These are phyloP conservation scores for Drosophila nigricruria DNA, from an alignment of 2,888 invertebrate genomes.

Conservation along the genomic window DNA sequence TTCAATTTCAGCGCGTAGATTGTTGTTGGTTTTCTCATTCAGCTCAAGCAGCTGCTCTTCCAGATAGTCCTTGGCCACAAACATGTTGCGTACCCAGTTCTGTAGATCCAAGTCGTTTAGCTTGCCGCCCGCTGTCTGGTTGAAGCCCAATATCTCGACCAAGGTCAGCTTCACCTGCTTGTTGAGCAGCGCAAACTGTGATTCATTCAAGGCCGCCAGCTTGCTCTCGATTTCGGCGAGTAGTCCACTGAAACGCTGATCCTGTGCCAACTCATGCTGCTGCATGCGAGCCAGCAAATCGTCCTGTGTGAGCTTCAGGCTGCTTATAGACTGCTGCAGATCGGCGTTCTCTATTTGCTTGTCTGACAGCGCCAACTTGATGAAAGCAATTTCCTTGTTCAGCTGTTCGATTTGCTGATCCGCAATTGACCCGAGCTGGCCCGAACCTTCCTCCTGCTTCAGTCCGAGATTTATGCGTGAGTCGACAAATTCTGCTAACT, in stretches of 20 bases:
- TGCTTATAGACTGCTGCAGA: constrained; percentile 79
- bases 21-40: constrained; percentile 85
- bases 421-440: constrained; percentile 20
- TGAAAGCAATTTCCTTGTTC: constrained; percentile 86
- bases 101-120: constrained; percentile 87
- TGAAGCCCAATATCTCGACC: constrained; percentile 86
- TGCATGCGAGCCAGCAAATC: constrained; percentile 78
- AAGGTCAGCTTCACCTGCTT: constrained; percentile 87
- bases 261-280: constrained; percentile 75
- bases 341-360: constrained; percentile 85
- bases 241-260: constrained; percentile 74
- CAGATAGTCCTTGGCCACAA: constrained; percentile 88
- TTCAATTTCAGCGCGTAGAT: constrained; percentile 85
- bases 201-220: constrained; percentile 72
- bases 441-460: constrained; percentile 49
- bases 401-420: constrained; percentile 86
- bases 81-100: constrained; percentile 87
- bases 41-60: constrained; percentile 87
- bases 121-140: constrained; percentile 73
- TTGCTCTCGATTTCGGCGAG: constrained; percentile 82
- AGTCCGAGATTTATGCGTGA: constrained; percentile 61
- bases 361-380: constrained; percentile 87
- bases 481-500: constrained; percentile 75
- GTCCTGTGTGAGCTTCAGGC: constrained; percentile 76
- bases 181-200: constrained; percentile 87